Base-by-base conservation (phyloP, 2,888 invertebrate genomes). In the Lysandra bellargus region DNA sequence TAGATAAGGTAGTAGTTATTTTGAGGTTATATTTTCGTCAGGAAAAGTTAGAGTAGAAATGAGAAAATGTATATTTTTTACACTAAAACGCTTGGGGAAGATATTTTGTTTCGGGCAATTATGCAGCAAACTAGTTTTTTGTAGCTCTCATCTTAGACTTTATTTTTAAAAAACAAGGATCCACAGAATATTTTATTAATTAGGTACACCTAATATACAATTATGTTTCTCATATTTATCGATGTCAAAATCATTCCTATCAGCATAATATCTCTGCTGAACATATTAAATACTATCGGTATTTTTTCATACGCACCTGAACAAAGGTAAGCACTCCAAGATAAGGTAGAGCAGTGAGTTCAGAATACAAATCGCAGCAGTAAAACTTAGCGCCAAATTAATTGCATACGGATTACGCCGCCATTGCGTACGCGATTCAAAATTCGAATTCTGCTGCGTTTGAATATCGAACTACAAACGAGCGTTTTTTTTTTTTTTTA, bases 311-410 rank as follows among this genome's bases (percentile, higher is more conserved):
- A 23, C 23, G 23, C 23, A 23, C 23, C 23, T 23, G 23, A 23
- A 23, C 85, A 86, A 84, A 86, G 86, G 88, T 84, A 84, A 84
- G 83, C 82, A 69, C 83, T 82, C 84, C 83, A 85, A 85, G 88
- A 88, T 86, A 86, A 87, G 85, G 84, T 57, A 57, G 83, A 37
- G 78, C 80, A 72, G 80, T 80, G 79, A 80, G 76, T 80, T 84
- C 81, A 84, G 91, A 91, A 92, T 91, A 91, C 89, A 91, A 92
- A 92, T 92, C 87, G 88, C 85, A 84, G 86, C 86, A 87, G 90
- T 88, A 87, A 88, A 89, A 90, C 88, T 90, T 91, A 86, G 86
- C 85, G 86, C 86, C 88, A 90, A 90, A 92, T 92, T 92, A 92
- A 92, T 92, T 91, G 90, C 87, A 87, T 90, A 90, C 87, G 88